Conservation (phyloP, 2,888 invertebrate species). For the Neoaliturus tenellus region DNA sequence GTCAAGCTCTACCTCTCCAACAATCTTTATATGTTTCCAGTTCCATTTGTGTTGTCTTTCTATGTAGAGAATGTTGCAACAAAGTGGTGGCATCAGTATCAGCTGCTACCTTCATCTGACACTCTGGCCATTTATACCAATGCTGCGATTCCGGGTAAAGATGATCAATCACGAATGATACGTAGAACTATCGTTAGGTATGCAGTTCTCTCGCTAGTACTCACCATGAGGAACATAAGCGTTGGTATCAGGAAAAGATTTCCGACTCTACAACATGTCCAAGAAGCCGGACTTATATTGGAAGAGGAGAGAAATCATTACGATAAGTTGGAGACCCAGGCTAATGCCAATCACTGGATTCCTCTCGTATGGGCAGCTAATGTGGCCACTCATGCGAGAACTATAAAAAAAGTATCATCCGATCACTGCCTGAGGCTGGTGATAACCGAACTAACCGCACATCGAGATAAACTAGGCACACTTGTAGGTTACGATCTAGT, state of each 20-base stretch:
- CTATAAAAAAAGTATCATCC: slow-evolving; percentile 7
- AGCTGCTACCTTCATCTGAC: slow-evolving; percentile 17
- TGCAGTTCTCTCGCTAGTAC: slow-evolving; percentile 31
- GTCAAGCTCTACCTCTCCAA: neutral
- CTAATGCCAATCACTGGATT: slow-evolving; percentile 29
- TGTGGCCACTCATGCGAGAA: slow-evolving; percentile 21
- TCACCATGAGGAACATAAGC: slow-evolving; percentile 28
- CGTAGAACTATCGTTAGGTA: slow-evolving; percentile 29
- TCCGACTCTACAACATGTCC: slow-evolving; percentile 17
- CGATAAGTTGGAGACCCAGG: slow-evolving; percentile 23
- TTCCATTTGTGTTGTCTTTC: slow-evolving; percentile 29
- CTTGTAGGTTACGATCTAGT: slow-evolving; percentile 38
- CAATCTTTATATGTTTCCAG: slow-evolving; percentile 29
- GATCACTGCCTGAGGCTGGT: slow-evolving; percentile 27
- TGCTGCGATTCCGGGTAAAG: slow-evolving; percentile 21
- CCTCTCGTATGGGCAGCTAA: slow-evolving; percentile 35
- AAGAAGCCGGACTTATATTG: slow-evolving; percentile 31
- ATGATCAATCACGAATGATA: slow-evolving; percentile 23
- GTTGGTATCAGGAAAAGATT: slow-evolving; percentile 13
- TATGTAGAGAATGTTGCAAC: slow-evolving; percentile 28
- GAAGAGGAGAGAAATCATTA: slow-evolving; percentile 25
- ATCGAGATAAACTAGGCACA: slow-evolving; percentile 28
- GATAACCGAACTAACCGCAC: slow-evolving; percentile 25
- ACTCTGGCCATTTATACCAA: slow-evolving; percentile 21
- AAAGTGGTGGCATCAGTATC: slow-evolving; percentile 38